Evolutionary conservation across 2,797 vertebrate species (phyloP), one percentile per base, ranked within the genome.

Genomic region (Megaceryle alcyon): DNA sequence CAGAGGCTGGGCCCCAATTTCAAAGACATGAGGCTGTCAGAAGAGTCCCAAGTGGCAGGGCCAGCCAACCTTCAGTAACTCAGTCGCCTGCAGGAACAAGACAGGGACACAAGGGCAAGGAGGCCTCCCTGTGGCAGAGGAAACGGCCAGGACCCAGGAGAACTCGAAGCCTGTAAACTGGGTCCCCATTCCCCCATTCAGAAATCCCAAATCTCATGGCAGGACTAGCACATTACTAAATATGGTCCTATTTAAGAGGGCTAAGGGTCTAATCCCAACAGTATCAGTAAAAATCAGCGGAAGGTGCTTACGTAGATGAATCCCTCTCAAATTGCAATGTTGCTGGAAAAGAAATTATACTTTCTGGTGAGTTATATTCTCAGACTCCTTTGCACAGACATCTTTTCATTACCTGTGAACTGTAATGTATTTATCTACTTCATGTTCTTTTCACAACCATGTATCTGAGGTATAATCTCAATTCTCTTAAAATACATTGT

Each of bases 11-110:
- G 8, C 25, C 28, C 48, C 53, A 49, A 14, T 5, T 8, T 12
- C 54, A 8, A 26, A 26, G 37, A 10, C 12, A 4, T 1, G 31
- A 43, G 33, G 41, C 59, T 63, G 28, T 12, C 15, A 25, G n/a
- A 35, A 57, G 10, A 18, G 18, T 9, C 20, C 11, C 37, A 11
- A 2, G 4, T 1, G 3, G n/a, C 21, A 39, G 14, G 31, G 64
- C 25, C 51, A 43, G 10, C 51, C 56, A 6, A 7, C 1, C 31
- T 71, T 56, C 2, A 0, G 14, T 13, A 25, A 14, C 37, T 35
- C 11, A 0, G 0, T 9, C 5, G 21, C 26, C 25, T 9, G 31
- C 15, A 18, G 28, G 3, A 69, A 28, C 17, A 14, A n/a, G 53
- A 33, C 31, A 64, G 22, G 28, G 29, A 25, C 4, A 3, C 26